Evolutionary conservation across 2,888 invertebrate species (phyloP).

Genomic region (Altica lythri): DNA sequence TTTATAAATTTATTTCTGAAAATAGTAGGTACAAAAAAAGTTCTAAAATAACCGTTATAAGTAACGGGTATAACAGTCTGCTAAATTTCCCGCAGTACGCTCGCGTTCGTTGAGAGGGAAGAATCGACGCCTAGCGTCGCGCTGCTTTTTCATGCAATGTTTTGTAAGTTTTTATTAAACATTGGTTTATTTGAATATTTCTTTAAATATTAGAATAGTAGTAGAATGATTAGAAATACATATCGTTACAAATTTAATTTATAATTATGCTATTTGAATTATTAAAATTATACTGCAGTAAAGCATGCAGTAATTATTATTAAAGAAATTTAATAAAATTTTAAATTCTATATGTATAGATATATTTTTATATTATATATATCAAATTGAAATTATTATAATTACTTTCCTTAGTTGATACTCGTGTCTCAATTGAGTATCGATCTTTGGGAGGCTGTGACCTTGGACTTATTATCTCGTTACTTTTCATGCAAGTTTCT

Average conservation of each 20-base stretch:
- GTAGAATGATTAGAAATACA: not conserved
- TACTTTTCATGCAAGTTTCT: slow-evolving; percentile 11
- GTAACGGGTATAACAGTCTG: too few relatives aligned
- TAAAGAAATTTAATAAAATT: not conserved
- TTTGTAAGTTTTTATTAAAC: slow-evolving; percentile 41
- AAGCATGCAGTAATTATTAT: slow-evolving; percentile 7
- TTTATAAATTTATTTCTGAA: too few relatives aligned
- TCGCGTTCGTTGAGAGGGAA: slow-evolving; percentile 22
- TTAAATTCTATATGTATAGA: not conserved
- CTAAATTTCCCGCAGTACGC: too few relatives aligned
- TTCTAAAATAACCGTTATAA: too few relatives aligned
- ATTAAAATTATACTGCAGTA: not conserved
- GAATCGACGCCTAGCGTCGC: slow-evolving; percentile 34
- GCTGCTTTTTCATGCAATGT: slow-evolving; percentile 32
- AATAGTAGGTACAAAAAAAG: too few relatives aligned
- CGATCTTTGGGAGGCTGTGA: slow-evolving; percentile 45
- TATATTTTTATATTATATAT: not conserved
- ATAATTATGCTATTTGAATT: not conserved
- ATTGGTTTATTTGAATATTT: not conserved
- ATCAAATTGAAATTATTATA: not conserved
- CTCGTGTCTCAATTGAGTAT: slow-evolving; percentile 16
- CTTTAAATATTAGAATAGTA: not conserved
- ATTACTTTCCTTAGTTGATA: not conserved
- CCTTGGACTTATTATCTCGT: slow-evolving; percentile 44
- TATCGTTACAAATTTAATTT: not conserved